Conservation (phyloP, 2,797 vertebrate genomes). For the Eremophila alpestris region DNA sequence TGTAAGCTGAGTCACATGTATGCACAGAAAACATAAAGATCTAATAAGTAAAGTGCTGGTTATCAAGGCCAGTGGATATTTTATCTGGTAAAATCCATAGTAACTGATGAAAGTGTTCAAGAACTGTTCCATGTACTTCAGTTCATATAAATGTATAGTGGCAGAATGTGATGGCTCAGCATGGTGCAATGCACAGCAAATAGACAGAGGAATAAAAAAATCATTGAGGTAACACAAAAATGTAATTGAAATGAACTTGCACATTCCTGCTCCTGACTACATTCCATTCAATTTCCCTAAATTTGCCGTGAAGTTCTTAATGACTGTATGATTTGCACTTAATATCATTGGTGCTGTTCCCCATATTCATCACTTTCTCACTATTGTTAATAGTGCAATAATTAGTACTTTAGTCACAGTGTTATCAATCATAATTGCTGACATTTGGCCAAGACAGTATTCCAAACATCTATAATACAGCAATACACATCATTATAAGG, state of each 20-base stretch:
- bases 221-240: neutral
- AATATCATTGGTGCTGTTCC: neutral
- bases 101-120: neutral
- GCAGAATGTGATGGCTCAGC: neutral
- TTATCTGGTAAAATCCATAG: neutral
- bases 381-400: neutral
- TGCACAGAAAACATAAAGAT: neutral
- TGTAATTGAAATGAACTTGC: neutral
- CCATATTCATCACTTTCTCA: neutral
- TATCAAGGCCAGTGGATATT: neutral
- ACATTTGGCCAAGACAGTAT: neutral
- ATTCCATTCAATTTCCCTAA: neutral
- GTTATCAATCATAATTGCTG: neutral
- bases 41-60: neutral
- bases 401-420: neutral
- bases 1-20: accelerated
- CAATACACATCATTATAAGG: neutral
- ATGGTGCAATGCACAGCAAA: neutral
- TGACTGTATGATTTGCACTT: neutral
- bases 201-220: neutral
- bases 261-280: neutral
- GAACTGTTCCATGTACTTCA: neutral
- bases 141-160: neutral
- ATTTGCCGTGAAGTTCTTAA: neutral
- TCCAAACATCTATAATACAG: neutral